These are phyloP conservation scores for Cacoxenus indagator DNA, from an alignment of 2,888 invertebrate species.

Conservation along the genomic window DNA sequence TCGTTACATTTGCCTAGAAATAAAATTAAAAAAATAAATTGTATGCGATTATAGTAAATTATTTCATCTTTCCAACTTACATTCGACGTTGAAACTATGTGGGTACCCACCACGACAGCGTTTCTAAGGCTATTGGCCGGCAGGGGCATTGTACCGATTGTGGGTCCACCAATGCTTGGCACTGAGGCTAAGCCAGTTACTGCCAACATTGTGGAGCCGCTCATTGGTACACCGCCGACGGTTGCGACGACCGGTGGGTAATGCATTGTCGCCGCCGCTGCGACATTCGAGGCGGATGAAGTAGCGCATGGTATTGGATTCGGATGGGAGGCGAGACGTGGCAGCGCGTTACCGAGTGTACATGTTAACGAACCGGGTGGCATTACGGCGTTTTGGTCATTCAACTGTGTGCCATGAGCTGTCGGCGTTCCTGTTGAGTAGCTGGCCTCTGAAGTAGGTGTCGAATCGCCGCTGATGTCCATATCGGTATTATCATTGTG, in stretches of 20 bases:
- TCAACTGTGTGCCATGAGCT: slow-evolving; percentile 56
- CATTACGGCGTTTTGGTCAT: slow-evolving; percentile 62
- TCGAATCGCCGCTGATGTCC: slow-evolving; percentile 94
- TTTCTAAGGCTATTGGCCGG: slow-evolving; percentile 57
- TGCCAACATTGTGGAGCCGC: slow-evolving; percentile 63
- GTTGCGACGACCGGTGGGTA: slow-evolving; percentile 46
- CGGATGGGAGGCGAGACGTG: slow-evolving; percentile 72
- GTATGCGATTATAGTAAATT: not conserved
- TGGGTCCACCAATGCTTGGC: slow-evolving; percentile 31
- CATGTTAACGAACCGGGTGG: slow-evolving; percentile 57
- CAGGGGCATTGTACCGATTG: slow-evolving; percentile 40
- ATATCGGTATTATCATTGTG: slow-evolving; percentile 82
- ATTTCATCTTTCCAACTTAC: slow-evolving; percentile 37
- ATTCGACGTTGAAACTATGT: slow-evolving; percentile 56
- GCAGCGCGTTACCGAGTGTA: slow-evolving; percentile 71
- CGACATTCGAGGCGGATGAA: slow-evolving; percentile 34
- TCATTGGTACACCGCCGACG: slow-evolving; percentile 53
- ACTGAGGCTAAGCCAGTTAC: slow-evolving; percentile 60
- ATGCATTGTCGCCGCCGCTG: slow-evolving; percentile 39
- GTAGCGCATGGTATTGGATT: slow-evolving; percentile 48
- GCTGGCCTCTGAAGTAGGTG: slow-evolving; percentile 86
- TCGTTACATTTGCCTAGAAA: slow-evolving; percentile 54
- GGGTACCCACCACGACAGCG: slow-evolving; percentile 47
- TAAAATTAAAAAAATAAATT: not conserved
- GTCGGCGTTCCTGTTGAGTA: slow-evolving; percentile 73